phyloP scores from a whole-genome alignment of 2,797 vertebrate genomes.

The Hylomyscus alleni region DNA sequence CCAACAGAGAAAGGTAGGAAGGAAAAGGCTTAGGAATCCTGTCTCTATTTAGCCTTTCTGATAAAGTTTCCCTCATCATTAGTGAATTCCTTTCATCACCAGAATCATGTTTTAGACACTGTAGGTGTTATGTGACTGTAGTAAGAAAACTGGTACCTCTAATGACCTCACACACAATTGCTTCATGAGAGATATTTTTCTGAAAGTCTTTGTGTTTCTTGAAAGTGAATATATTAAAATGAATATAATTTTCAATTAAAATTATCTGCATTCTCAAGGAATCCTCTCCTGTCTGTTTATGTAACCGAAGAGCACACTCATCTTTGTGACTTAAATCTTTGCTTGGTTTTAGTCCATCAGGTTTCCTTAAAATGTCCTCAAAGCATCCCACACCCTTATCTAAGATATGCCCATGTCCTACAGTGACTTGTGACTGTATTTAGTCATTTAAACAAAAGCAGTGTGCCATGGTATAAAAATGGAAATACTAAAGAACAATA shows the following conservation, averaged over 20 bases:
- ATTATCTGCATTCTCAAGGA: constrained; percentile 52
- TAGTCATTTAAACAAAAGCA: constrained; percentile 58
- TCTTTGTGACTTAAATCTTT: constrained; percentile 47
- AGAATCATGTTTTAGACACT: background rate
- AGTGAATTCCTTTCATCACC: background rate
- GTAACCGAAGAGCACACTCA: constrained; percentile 49
- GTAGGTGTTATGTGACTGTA: background rate
- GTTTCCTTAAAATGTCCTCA: constrained; percentile 61
- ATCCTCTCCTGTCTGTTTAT: constrained; percentile 58
- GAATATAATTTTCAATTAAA: constrained; percentile 65
- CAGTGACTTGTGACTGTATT: background rate
- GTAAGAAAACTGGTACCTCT: background rate
- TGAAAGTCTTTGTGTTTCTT: constrained; percentile 62
- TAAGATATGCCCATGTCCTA: background rate
- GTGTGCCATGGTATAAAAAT: background rate
- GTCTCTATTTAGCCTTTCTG: background rate
- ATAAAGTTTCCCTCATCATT: background rate
- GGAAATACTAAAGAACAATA: background rate
- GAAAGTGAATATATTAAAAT: constrained; percentile 48
- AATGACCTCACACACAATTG: background rate
- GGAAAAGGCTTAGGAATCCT: background rate
- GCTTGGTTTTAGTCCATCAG: constrained; percentile 45
- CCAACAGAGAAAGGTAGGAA: background rate
- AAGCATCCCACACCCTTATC: background rate
- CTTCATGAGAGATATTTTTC: constrained; percentile 57